Percentiles rank a stretch among this genome's conserved stretches.
phyloP scores from a whole-genome alignment of 1,140 invertebrate species.

The Bombus confusus region DNA sequence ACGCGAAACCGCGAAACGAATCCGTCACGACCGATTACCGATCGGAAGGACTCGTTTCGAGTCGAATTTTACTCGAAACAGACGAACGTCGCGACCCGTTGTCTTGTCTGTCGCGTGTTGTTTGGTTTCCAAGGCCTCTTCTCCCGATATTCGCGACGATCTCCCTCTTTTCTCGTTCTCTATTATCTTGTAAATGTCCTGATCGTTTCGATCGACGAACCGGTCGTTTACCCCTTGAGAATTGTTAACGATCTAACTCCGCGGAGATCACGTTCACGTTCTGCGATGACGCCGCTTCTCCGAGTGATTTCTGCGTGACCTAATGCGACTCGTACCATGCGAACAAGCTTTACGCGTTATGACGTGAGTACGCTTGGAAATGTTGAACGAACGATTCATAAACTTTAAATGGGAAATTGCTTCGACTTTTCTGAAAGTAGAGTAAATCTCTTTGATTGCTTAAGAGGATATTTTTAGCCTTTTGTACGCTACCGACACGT shows the following conservation, averaged over 20 bases:
- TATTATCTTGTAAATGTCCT: slow-evolving; percentile 63
- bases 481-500: neutral
- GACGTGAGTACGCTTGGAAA: slow-evolving; percentile 66
- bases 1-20: neutral
- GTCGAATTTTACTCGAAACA: neutral
- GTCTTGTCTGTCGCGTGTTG: slow-evolving; percentile 54
- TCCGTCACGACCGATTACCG: neutral
- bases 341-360: slow-evolving; percentile 69
- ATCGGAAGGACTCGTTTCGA: neutral
- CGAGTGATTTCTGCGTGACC: slow-evolving; percentile 31
- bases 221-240: slow-evolving; percentile 53
- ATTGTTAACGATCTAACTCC: slow-evolving; percentile 43
- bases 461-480: neutral
- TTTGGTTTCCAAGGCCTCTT: slow-evolving; percentile 70
- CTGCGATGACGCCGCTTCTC: slow-evolving; percentile 36
- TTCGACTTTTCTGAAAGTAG: neutral
- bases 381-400: neutral
- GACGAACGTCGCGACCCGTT: neutral
- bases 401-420: neutral
- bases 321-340: slow-evolving; percentile 72
- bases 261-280: slow-evolving; percentile 2
- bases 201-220: slow-evolving; percentile 64
- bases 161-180: neutral
- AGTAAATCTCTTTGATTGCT: too few species aligned
- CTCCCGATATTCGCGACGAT: slow-evolving; percentile 32